Percentiles rank a stretch among this genome's conserved stretches.
Evolutionary conservation across 2,113 vertebrate species (phyloP).

Genomic region (Tachysurus vachellii): DNA sequence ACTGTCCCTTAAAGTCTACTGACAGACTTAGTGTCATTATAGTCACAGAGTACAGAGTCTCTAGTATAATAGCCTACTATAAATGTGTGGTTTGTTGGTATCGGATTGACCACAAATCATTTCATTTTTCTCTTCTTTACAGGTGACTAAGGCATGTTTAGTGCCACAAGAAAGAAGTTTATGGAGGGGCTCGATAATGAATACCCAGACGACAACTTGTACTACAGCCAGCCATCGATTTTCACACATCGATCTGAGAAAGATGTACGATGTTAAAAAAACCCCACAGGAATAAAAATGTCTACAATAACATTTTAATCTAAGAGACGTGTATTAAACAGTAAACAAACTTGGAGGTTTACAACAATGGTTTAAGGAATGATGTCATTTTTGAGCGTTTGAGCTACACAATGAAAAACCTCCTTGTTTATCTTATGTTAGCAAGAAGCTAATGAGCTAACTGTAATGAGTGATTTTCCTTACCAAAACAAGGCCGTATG

Average conservation of each 20-base stretch:
- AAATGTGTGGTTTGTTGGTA: not conserved
- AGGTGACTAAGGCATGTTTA: slow-evolving; percentile 99
- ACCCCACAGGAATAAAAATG: not conserved
- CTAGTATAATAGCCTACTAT: not conserved
- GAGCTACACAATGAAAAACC: too few relatives aligned
- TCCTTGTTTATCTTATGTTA: too few relatives aligned
- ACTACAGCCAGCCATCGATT: slow-evolving; percentile 96
- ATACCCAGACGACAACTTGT: slow-evolving; percentile 96
- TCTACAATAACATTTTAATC: not conserved
- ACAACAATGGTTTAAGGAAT: too few relatives aligned
- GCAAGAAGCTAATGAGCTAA: too few relatives aligned
- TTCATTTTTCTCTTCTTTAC: slow-evolving; percentile 27
- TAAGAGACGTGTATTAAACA: not conserved
- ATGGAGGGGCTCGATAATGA: slow-evolving; percentile 95
- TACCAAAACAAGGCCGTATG: too few relatives aligned
- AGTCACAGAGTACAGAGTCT: not conserved
- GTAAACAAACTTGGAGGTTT: not conserved
- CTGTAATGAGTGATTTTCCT: too few relatives aligned
- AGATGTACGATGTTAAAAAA: slow-evolving; percentile 82
- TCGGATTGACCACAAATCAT: not conserved
- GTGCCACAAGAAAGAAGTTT: slow-evolving; percentile 99
- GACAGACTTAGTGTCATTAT: not conserved
- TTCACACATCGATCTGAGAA: slow-evolving; percentile 98
- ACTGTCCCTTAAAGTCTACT: not conserved
- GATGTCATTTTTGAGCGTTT: too few relatives aligned